Conservation (phyloP, 1,140 invertebrate species). For the Lasioglossum baleicum region DNA sequence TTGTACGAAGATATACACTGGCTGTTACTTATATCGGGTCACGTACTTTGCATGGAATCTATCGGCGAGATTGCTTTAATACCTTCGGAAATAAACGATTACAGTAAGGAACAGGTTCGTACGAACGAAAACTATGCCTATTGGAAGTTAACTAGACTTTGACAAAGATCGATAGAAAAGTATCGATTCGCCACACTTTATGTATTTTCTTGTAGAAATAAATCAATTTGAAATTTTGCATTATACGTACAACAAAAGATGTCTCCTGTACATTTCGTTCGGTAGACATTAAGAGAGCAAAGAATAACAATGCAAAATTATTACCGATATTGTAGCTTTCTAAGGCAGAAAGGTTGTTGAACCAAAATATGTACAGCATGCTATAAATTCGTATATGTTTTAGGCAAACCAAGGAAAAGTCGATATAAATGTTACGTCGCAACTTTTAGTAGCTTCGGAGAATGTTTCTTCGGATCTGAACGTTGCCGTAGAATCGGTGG, state of each 20-base stretch:
- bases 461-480: constrained; percentile 78
- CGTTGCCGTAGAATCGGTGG: constrained; percentile 79
- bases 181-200: no score
- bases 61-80: constrained; percentile 89
- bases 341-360: neutral
- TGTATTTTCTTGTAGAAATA: no score
- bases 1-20: constrained; percentile 94
- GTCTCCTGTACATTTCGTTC: no score
- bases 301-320: no score
- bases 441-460: constrained; percentile 78
- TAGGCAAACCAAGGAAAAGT: constrained; percentile 66
- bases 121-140: neutral
- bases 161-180: no score
- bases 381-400: constrained; percentile 31
- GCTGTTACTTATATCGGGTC: constrained; percentile 90
- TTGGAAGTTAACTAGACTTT: no score
- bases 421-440: constrained; percentile 77
- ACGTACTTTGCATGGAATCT: constrained; percentile 85
- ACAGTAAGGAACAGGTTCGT: constrained; percentile 82
- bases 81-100: constrained; percentile 87
- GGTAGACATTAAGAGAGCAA: no score
- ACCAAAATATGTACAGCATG: neutral
- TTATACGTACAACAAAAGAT: no score
- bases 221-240: no score
- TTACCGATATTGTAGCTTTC: no score